Evolutionary conservation across 2,113 vertebrate species (phyloP).

Genomic region (Artemisiospiza belli): DNA sequence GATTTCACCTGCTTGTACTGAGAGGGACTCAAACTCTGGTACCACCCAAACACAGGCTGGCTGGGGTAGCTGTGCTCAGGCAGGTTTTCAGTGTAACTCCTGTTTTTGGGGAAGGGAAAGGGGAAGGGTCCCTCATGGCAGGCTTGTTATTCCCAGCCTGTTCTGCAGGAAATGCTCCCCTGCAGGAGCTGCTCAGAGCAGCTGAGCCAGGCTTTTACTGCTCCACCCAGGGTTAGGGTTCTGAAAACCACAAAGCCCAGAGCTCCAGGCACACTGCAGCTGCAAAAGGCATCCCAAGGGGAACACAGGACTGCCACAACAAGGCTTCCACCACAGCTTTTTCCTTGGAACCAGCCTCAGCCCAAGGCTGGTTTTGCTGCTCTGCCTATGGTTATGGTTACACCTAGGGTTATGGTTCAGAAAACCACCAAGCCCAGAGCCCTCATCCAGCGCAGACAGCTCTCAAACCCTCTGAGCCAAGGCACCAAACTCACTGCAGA

Average conservation of each 20-base stretch:
- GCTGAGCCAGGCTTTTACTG: background rate
- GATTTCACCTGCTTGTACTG: background rate
- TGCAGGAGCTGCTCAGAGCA: fast-evolving
- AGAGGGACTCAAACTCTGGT: background rate
- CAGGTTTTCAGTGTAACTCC: background rate
- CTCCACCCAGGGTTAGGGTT: background rate
- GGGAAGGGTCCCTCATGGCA: fast-evolving
- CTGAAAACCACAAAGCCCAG: background rate
- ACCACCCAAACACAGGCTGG: background rate
- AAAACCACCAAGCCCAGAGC: background rate
- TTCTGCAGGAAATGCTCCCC: background rate
- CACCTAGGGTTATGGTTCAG: background rate
- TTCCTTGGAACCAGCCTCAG: background rate
- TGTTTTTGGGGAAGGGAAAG: background rate
- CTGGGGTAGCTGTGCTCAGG: background rate
- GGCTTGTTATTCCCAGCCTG: fast-evolving
- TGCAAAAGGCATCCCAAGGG: background rate
- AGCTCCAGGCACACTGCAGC: background rate
- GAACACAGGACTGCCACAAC: no score
- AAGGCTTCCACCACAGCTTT: background rate
- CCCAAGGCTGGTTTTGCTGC: no score
- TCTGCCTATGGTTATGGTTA: no score
- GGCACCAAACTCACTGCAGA: background rate
- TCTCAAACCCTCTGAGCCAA: background rate
- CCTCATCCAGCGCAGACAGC: background rate